Evolutionary conservation across 2,113 vertebrate genomes (phyloP).

Genomic region (Uropsilus gracilis): DNA sequence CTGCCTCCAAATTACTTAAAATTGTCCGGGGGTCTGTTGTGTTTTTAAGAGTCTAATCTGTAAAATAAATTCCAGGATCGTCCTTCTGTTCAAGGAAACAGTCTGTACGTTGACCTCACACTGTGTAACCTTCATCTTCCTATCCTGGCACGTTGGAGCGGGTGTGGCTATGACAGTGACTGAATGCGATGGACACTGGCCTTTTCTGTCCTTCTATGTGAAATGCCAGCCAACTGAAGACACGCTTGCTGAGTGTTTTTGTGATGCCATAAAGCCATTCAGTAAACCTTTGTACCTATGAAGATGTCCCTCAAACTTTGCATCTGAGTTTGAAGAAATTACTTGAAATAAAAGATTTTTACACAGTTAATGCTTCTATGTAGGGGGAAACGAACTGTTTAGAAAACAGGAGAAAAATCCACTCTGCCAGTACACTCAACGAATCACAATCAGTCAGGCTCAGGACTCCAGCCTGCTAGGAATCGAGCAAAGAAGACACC

Average conservation of each 20-base stretch:
- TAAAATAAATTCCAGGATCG: conserved; percentile 59
- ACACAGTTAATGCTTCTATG: conserved; percentile 44
- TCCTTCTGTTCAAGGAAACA: conserved; percentile 34
- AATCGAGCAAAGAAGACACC: background rate
- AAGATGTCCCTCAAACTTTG: conserved; percentile 68
- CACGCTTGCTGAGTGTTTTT: conserved; percentile 17
- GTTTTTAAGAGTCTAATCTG: conserved; percentile 46
- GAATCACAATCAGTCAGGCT: too few relatives aligned
- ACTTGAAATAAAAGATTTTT: conserved; percentile 77
- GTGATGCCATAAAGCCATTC: conserved; percentile 18
- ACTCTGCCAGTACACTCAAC: background rate
- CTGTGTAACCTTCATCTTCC: conserved; percentile 63
- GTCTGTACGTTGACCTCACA: conserved; percentile 68
- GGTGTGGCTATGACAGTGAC: conserved; percentile 3
- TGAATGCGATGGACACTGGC: conserved; percentile 1
- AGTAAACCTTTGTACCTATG: conserved; percentile 51
- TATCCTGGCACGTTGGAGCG: conserved; percentile 27
- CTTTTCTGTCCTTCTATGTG: conserved; percentile 30
- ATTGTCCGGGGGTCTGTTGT: background rate
- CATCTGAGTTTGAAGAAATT: conserved; percentile 79
- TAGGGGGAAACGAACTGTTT: background rate
- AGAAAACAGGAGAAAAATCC: background rate
- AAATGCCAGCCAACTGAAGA: background rate
- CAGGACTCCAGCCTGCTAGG: background rate
- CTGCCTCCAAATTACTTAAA: conserved; percentile 18